Conservation (phyloP, 1,140 invertebrate species). For the Plectus sambesii region DNA sequence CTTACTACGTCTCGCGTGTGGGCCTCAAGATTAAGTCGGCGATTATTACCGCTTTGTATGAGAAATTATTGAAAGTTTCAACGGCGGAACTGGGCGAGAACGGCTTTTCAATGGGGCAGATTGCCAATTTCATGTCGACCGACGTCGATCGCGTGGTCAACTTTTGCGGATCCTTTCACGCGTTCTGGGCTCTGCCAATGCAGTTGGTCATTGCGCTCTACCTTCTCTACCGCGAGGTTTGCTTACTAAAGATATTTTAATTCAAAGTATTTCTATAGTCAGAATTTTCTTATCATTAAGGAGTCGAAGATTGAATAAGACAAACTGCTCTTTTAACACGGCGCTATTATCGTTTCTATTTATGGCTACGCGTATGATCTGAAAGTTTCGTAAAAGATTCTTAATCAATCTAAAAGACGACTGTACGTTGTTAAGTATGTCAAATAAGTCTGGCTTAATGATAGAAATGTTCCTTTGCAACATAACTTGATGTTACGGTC, state of each 20-base stretch:
- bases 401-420: too few species aligned
- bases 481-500: not conserved
- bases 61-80: slow-evolving; percentile 58
- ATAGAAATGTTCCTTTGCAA: not conserved
- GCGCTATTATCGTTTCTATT: too few species aligned
- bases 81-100: slow-evolving; percentile 23
- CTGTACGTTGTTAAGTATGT: too few species aligned
- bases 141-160: slow-evolving; percentile 88
- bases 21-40: slow-evolving; percentile 67
- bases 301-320: too few species aligned
- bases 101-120: slow-evolving; percentile 34
- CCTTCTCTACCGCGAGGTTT: slow-evolving; percentile 52
- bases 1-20: slow-evolving; percentile 70
- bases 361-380: too few species aligned
- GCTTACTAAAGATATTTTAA: slow-evolving; percentile 4
- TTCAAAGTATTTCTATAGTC: slow-evolving; percentile 34
- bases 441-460: slow-evolving; percentile 45
- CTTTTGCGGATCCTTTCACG: slow-evolving; percentile 86
- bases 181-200: slow-evolving; percentile 88
- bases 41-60: slow-evolving; percentile 70
- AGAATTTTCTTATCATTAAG: slow-evolving; percentile 34
- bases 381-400: too few species aligned
- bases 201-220: slow-evolving; percentile 54
- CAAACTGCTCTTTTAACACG: too few species aligned
- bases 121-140: slow-evolving; percentile 91